Evolutionary conservation across 1,140 invertebrate genomes (phyloP).

Genomic region (Drosophila repletoides): DNA sequence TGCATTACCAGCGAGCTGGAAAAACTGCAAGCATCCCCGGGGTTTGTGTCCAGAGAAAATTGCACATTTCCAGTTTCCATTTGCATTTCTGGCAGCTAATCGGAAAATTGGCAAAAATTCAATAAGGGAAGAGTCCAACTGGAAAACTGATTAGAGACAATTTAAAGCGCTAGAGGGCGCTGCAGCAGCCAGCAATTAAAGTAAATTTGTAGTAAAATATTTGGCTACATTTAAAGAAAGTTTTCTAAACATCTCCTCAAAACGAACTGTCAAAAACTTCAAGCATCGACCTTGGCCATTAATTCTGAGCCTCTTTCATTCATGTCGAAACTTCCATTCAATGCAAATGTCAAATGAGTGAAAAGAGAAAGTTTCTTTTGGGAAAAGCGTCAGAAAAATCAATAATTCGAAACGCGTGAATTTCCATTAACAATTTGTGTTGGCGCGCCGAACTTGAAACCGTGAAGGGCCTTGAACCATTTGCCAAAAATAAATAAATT

Average conservation of each 20-base stretch:
- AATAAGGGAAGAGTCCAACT: slow-evolving; percentile 8
- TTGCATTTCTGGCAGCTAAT: slow-evolving; percentile 12
- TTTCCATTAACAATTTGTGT: slow-evolving; percentile 80
- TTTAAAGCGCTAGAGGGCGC: slow-evolving; percentile 17
- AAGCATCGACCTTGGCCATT: slow-evolving; percentile 77
- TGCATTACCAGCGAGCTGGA: slow-evolving; percentile 19
- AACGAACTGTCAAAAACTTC: slow-evolving; percentile 63
- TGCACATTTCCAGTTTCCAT: slow-evolving; percentile 21
- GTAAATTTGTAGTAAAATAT: background rate
- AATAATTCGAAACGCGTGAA: slow-evolving; percentile 67
- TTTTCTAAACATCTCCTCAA: background rate
- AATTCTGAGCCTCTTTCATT: slow-evolving; percentile 69
- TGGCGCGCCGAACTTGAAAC: slow-evolving; percentile 61
- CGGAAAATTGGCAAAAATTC: slow-evolving; percentile 10
- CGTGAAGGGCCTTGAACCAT: slow-evolving; percentile 72
- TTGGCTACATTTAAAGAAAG: slow-evolving; percentile 10
- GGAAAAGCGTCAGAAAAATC: slow-evolving; percentile 56
- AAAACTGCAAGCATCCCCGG: background rate
- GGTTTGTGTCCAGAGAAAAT: slow-evolving; percentile 46
- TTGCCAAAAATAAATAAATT: slow-evolving; percentile 80
- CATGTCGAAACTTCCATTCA: slow-evolving; percentile 69
- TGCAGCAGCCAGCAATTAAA: background rate
- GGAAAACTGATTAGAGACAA: background rate
- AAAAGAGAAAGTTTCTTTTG: slow-evolving; percentile 49
- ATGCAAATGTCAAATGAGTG: slow-evolving; percentile 72